Percentiles rank a stretch among this genome's conserved stretches.
Evolutionary conservation across 2,113 vertebrate species (phyloP).

Genomic region (Dicaeum eximium): DNA sequence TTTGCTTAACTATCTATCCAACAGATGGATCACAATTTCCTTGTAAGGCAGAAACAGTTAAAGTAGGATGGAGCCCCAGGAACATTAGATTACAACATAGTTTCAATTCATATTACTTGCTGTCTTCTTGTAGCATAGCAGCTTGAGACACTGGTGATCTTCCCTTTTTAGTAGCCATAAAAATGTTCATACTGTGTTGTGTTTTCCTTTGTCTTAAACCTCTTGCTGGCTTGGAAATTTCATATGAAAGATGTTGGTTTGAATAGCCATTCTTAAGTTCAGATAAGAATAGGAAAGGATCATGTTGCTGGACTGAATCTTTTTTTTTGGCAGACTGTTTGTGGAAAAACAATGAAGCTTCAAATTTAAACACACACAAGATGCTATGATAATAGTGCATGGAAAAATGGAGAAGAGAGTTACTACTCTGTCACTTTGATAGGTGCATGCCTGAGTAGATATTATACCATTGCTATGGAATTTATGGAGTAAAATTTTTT

Average conservation of each 20-base stretch:
- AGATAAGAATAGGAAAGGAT: neutral
- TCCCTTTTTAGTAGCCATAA: neutral
- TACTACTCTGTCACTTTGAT: neutral
- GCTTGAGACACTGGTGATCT: neutral
- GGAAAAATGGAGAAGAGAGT: neutral
- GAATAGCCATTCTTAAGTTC: neutral
- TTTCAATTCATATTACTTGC: slow-evolving; percentile 9
- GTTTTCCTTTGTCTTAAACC: neutral
- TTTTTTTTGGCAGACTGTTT: neutral
- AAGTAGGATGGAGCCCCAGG: slow-evolving; percentile 37
- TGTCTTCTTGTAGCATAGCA: neutral
- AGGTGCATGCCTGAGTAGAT: neutral
- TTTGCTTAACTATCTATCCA: slow-evolving; percentile 42
- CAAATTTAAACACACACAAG: neutral
- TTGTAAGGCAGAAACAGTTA: slow-evolving; percentile 11
- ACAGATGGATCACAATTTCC: slow-evolving; percentile 55
- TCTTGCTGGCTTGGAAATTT: neutral
- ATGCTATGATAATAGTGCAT: neutral
- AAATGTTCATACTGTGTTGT: neutral
- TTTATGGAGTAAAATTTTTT: neutral
- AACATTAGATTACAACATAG: neutral
- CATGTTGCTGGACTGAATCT: neutral
- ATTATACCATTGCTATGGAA: neutral
- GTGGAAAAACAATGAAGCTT: neutral
- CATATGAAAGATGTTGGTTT: neutral